Evolutionary conservation across 2,888 invertebrate species (phyloP).

Genomic region (Hirtodrosophila cameraria): DNA sequence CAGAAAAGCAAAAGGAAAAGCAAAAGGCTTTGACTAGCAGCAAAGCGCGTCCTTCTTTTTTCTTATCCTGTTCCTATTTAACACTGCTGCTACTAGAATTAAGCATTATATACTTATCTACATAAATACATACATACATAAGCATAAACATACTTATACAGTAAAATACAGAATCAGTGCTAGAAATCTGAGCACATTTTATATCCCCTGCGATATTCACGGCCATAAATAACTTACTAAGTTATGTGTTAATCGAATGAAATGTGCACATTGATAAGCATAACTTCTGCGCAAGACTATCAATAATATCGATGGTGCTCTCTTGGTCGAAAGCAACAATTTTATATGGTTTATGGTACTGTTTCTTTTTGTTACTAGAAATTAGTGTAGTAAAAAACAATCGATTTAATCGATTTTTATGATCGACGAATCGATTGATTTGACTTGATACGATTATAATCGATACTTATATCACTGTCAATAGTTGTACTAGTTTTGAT

Average conservation of each 20-base stretch:
- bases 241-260: slow-evolving; percentile 22
- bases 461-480: too few relatives aligned
- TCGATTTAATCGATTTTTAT: too few relatives aligned
- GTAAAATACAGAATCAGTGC: slow-evolving; percentile 10
- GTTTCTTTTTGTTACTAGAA: too few relatives aligned
- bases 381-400: too few relatives aligned
- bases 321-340: neutral
- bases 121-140: too few relatives aligned
- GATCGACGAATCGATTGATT: too few relatives aligned
- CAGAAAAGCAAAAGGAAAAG: slow-evolving; percentile 13
- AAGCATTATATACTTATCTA: too few relatives aligned
- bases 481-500: too few relatives aligned
- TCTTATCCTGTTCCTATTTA: slow-evolving; percentile 1
- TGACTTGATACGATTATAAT: too few relatives aligned
- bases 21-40: slow-evolving; percentile 38
- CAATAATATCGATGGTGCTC: too few relatives aligned
- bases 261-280: slow-evolving; percentile 23
- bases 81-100: neutral
- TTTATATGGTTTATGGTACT: too few relatives aligned
- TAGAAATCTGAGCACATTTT: slow-evolving; percentile 4
- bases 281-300: neutral
- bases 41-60: slow-evolving; percentile 13
- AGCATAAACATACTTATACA: too few relatives aligned
- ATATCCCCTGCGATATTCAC: neutral
- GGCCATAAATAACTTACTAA: neutral